Base-by-base conservation (phyloP, 2,797 vertebrate species). In the Myotis daubentonii region DNA sequence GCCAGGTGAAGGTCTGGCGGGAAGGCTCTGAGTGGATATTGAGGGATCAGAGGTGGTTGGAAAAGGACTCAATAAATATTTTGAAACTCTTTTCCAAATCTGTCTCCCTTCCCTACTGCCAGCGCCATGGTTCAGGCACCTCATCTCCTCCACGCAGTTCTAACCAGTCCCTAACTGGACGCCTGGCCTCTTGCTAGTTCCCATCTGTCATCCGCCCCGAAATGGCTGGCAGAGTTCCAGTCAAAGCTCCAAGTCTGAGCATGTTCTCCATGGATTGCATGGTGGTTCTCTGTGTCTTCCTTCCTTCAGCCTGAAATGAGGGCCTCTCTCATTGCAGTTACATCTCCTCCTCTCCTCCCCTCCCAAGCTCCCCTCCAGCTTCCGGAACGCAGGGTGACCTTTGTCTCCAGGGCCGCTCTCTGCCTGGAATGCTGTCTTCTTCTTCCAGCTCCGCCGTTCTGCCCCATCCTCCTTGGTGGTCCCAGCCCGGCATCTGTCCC, bases 151-250 rank as follows among this genome's bases (percentile, higher is more conserved):
- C 81, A 65, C 4, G 3, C 3, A 44, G 70, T 6, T n/a, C 51
- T 66, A 10, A 10, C 5, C 9, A 23, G 36, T 49, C 65, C 62
- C 75, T 28, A 13, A 17, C 16, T 20, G 44, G 74, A 70, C 10
- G 3, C 15, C 0, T 15, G 51, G 17, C n/a, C 33, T 83, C 49
- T 6, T 6, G 28, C n/a, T 13, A 0, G 17, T 80, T 72, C 13
- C 49, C 53, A 17, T 16, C 8, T 71, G 36, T 57, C 22, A 47
- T 12, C 72, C 0, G 2, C 44, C 33, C 9, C 0, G 0, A n/a
- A 5, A 0, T 0, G 8, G 23, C 72, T 6, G 55, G 65, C 74
- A 44, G 57, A 30, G 28, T 7, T 41, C n/a, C 65, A 17, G 41
- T 36, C 51, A 41, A 4, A 76, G 11, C 36, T 12, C 30, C 19